phyloP scores from a whole-genome alignment of 2,113 vertebrate genomes.

The Syngnathus floridae region DNA sequence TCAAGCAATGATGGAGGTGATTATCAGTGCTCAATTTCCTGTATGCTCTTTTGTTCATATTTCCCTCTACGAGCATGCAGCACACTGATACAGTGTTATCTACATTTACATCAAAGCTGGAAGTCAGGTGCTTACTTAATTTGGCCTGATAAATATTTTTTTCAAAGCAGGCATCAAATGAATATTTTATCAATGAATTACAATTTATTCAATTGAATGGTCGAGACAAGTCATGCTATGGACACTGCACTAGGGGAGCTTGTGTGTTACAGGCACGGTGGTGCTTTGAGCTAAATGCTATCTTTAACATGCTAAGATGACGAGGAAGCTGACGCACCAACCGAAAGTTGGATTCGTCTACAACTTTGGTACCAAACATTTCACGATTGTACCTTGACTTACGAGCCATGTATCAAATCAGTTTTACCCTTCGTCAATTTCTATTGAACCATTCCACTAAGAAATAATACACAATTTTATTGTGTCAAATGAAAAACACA shows the following conservation, averaged over 20 bases:
- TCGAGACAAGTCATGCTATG: background rate
- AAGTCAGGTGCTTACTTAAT: background rate
- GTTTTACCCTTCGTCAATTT: no score
- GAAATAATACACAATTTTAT: no score
- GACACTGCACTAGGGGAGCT: background rate
- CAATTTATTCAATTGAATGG: background rate
- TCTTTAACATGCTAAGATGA: conserved; percentile 11
- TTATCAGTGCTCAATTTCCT: conserved; percentile 41
- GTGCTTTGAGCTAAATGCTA: conserved; percentile 8
- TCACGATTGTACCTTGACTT: background rate
- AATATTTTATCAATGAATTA: background rate
- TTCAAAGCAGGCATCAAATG: conserved; percentile 24
- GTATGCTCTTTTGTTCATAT: conserved; percentile 36
- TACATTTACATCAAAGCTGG: conserved; percentile 39
- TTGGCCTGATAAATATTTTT: conserved; percentile 9
- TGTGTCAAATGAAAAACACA: no score
- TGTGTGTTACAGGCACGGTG: background rate
- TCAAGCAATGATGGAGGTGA: conserved; percentile 22
- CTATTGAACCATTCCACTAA: no score
- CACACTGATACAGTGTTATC: conserved; percentile 56
- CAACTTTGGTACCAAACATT: background rate
- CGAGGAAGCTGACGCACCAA: background rate
- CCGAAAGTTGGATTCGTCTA: background rate
- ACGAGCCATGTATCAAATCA: background rate
- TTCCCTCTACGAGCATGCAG: conserved; percentile 41